Conservation (phyloP, 2,888 invertebrate species). For the Odontomyia ornata region DNA sequence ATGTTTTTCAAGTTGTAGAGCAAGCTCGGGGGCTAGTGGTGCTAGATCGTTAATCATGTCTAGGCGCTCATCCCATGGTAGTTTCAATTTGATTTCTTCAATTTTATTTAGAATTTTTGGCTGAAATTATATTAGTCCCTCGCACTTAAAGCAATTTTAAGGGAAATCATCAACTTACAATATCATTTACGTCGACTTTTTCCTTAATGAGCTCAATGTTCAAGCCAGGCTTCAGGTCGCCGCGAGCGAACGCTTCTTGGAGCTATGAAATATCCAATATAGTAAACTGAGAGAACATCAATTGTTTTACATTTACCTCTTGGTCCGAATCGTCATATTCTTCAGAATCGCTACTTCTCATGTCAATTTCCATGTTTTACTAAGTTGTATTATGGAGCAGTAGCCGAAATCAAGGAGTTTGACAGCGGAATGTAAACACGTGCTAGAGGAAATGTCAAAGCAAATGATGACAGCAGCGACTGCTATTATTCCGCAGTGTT, state of each 20-base stretch:
- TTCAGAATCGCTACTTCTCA: conserved; percentile 58
- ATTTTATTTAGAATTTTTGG: conserved; percentile 72
- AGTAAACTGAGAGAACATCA: conserved; percentile 41
- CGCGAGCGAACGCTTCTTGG: conserved; percentile 88
- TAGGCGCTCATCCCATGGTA: conserved; percentile 88
- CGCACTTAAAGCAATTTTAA: not conserved
- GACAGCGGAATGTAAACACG: conserved; percentile 30
- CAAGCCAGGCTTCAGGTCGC: conserved; percentile 85
- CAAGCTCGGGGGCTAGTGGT: conserved; percentile 85
- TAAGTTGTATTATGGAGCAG: not conserved
- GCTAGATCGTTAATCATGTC: conserved; percentile 82
- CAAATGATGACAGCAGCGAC: not conserved
- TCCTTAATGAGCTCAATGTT: conserved; percentile 73
- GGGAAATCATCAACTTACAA: too few relatives aligned
- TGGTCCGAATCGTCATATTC: conserved; percentile 60
- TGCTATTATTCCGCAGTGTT: not conserved
- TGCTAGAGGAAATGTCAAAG: not conserved
- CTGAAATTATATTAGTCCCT: conserved; percentile 51
- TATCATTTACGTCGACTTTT: conserved; percentile 75
- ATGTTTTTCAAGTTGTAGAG: conserved; percentile 78
- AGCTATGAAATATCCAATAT: conserved; percentile 68
- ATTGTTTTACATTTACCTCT: conserved; percentile 55
- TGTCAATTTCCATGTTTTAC: conserved; percentile 7
- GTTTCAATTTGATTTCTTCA: conserved; percentile 73
- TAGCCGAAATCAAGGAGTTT: not conserved